Percentiles rank a stretch among this genome's conserved stretches.
These are phyloP conservation scores for Axinella damicornis DNA, from an alignment of 37 sponge, comb jelly and placozoan species.

Conservation along the genomic window DNA sequence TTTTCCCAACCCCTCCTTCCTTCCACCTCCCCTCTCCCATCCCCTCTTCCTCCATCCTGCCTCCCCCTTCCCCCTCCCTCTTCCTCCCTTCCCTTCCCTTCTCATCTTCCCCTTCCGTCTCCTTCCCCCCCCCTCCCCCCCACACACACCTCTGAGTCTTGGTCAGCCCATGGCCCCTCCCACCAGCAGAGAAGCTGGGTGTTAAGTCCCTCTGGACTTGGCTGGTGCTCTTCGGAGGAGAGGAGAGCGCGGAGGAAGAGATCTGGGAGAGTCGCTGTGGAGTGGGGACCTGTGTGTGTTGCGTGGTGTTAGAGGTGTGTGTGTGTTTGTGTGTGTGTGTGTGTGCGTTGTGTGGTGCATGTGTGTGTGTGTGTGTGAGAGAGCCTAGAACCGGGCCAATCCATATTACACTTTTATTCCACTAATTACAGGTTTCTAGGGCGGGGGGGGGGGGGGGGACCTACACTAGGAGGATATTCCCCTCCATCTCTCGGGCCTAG, in stretches of 20 bases:
- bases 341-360: not conserved
- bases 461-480: too few species aligned
- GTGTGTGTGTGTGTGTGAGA: not conserved
- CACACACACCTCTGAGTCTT: not conserved
- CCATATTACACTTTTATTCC: too few species aligned
- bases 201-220: conserved; percentile 5
- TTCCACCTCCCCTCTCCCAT: not conserved
- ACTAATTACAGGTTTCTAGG: too few species aligned
- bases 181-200: not conserved
- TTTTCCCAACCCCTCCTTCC: not conserved
- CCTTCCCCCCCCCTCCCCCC: not conserved
- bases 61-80: too few species aligned
- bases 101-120: not conserved
- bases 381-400: too few species aligned
- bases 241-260: conserved; percentile 9
- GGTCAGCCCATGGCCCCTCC: not conserved
- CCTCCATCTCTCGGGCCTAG: too few species aligned
- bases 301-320: not conserved
- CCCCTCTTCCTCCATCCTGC: too few species aligned
- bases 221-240: not conserved
- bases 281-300: conserved; percentile 53
- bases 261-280: conserved; percentile 68
- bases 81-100: too few species aligned
- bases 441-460: too few species aligned
- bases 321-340: not conserved